A percentile compares a stretch with the other conserved stretches of the same genome.
Evolutionary conservation across 2,797 vertebrate species (phyloP).

Genomic region (Tragopan temminckii): DNA sequence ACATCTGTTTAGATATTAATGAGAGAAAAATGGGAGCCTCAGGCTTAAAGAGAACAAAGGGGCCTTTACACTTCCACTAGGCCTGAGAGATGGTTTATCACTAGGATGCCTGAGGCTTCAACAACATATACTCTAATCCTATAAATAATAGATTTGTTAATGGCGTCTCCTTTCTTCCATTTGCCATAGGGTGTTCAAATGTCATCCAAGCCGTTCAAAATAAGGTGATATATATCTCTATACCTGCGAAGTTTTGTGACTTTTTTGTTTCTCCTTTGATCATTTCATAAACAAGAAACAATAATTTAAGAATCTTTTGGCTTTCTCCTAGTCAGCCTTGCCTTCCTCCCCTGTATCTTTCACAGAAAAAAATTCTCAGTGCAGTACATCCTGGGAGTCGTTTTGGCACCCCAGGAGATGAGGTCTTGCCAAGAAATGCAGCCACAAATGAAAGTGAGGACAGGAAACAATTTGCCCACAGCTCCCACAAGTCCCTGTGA

Average conservation of each 20-base stretch:
- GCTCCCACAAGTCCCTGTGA: neutral
- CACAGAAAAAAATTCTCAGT: neutral
- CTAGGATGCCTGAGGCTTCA: neutral
- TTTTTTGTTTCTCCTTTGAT: neutral
- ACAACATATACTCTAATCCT: neutral
- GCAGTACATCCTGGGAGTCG: neutral
- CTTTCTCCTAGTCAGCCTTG: neutral
- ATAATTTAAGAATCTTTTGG: neutral
- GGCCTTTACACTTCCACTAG: neutral
- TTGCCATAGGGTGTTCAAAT: neutral
- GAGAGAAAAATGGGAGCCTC: neutral
- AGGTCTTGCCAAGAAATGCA: constrained; percentile 6
- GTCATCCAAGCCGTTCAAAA: neutral
- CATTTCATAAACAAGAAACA: accelerated
- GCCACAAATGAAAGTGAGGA: constrained; percentile 13
- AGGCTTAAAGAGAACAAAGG: neutral
- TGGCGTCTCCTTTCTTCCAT: neutral
- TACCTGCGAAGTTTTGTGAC: neutral
- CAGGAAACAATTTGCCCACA: neutral
- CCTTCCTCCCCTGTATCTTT: neutral
- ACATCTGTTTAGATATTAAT: neutral
- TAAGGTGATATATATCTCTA: neutral
- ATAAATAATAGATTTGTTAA: constrained; percentile 3
- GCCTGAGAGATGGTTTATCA: neutral
- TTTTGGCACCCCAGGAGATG: neutral